Percentiles rank a stretch among this genome's conserved stretches.
Evolutionary conservation across 2,797 vertebrate genomes (phyloP).

Genomic region (Manis pentadactyla): DNA sequence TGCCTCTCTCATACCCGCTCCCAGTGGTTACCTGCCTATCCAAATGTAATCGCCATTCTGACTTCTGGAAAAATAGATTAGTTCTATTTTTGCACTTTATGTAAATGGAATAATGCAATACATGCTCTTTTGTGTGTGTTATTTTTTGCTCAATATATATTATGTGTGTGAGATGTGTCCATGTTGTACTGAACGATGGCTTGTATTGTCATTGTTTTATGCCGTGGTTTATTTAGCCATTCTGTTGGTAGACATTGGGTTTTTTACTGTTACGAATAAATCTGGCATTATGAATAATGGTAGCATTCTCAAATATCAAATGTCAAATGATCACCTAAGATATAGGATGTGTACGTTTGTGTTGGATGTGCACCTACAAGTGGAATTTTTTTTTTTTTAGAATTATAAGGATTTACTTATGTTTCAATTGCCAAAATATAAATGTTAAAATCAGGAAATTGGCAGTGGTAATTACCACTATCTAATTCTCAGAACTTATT

Average conservation of each 20-base stretch:
- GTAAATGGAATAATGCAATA: not conserved
- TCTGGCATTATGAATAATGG: not conserved
- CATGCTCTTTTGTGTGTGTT: not conserved
- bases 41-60: not conserved
- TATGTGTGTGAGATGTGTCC: not conserved
- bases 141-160: not conserved
- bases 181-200: fast-evolving
- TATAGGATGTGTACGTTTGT: not conserved
- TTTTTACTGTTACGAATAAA: not conserved
- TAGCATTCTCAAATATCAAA: not conserved
- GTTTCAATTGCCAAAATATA: no score
- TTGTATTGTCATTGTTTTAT: not conserved
- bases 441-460: no score
- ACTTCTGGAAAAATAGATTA: not conserved
- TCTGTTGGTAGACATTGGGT: not conserved
- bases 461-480: no score
- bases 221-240: not conserved
- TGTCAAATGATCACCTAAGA: not conserved
- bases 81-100: not conserved
- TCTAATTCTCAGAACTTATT: no score
- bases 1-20: not conserved
- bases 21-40: not conserved
- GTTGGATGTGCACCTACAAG: not conserved
- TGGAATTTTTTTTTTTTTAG: no score
- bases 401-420: no score